phyloP scores from a whole-genome alignment of 2,113 vertebrate species.

The Trichomycterus rosablanca region DNA sequence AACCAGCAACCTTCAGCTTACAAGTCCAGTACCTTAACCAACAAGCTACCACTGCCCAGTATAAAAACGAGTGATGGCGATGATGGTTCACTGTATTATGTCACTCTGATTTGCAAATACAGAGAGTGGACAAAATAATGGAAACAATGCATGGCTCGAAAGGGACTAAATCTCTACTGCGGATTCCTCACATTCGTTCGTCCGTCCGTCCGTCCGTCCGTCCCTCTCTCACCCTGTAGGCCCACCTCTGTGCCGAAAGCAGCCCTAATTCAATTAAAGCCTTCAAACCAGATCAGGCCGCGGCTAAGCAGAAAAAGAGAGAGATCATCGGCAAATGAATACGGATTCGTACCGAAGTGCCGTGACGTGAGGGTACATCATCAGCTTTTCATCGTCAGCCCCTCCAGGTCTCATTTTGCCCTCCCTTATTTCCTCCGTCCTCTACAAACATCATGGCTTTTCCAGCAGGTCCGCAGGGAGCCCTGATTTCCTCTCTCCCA shows the following conservation, averaged over 20 bases:
- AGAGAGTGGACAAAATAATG: no score
- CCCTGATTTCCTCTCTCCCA: conserved; percentile 49
- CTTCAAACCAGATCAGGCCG: conserved; percentile 79
- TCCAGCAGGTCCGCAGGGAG: conserved; percentile 23
- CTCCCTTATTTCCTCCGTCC: not conserved
- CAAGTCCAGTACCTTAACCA: no score
- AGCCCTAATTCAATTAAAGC: conserved; percentile 84
- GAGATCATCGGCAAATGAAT: conserved; percentile 92
- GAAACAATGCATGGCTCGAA: no score
- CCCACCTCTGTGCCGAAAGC: conserved; percentile 76
- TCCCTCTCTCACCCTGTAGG: conserved; percentile 44
- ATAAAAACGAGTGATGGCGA: no score
- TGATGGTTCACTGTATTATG: no score
- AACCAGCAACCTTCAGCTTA: no score
- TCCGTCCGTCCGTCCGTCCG: not conserved
- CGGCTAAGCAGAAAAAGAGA: conserved; percentile 76
- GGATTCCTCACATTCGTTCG: no score
- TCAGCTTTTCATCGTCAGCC: conserved; percentile 53
- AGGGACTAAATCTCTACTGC: no score
- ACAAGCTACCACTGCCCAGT: no score
- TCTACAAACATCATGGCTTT: conserved; percentile 4
- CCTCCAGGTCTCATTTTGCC: conserved; percentile 51
- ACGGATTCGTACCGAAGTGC: conserved; percentile 84
- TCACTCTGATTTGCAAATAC: no score
- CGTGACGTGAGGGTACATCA: conserved; percentile 64